phyloP scores from a whole-genome alignment of 2,113 vertebrate species.

The Neofelis nebulosa region DNA sequence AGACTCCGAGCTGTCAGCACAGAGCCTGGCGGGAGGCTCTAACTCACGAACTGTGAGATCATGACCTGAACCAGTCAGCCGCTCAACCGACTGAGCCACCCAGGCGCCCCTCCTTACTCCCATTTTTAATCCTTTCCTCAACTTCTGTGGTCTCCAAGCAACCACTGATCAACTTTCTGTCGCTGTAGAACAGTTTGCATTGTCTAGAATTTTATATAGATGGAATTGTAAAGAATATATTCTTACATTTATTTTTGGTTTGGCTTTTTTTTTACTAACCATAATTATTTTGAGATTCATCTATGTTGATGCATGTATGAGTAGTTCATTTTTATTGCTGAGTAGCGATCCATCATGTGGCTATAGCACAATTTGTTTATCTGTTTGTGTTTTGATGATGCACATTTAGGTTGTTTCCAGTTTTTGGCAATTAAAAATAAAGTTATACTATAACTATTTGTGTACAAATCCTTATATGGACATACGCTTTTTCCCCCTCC shows the following conservation, averaged over 20 bases:
- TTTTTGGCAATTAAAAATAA: background rate
- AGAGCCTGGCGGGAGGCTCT: no score
- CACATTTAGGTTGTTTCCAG: background rate
- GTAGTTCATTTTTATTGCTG: background rate
- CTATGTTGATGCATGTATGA: background rate
- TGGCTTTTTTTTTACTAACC: background rate
- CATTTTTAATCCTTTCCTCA: background rate
- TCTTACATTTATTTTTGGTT: conserved; percentile 5
- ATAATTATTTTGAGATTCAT: conserved; percentile 11
- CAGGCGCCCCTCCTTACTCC: background rate
- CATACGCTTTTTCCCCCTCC: background rate
- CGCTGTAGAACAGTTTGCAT: background rate
- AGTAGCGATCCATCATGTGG: background rate
- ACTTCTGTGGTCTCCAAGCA: background rate
- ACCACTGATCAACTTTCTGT: background rate
- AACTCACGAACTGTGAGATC: no score
- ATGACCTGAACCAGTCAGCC: no score
- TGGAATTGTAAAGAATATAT: background rate
- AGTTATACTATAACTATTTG: conserved; percentile 16
- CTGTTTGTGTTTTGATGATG: background rate
- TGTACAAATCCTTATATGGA: background rate
- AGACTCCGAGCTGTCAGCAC: no score
- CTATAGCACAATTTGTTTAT: background rate
- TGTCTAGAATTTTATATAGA: conserved; percentile 44
- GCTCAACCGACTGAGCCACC: no score